Base-by-base conservation (phyloP, 2,888 invertebrate species). In the Stenotaenia linearis region DNA sequence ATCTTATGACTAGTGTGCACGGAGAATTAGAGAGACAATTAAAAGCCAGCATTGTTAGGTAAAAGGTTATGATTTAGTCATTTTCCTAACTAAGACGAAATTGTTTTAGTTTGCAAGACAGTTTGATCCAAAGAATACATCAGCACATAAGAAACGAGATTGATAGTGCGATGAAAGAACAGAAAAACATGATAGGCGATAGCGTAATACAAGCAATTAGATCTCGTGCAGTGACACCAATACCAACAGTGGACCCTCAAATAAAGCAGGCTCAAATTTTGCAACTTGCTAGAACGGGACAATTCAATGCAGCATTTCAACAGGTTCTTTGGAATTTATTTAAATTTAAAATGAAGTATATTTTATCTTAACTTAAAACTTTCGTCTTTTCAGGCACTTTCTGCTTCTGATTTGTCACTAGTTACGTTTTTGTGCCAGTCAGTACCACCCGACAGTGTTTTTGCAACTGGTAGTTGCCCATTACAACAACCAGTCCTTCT, bases 401-500 rank as follows among this genome's bases (percentile, higher is more conserved):
- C 90, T 79, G 96, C 95, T 15, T 93, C 94, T 40, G 97, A 98
- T 88, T 90, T 97, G 80, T 90, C 90, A 83, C 89, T 96, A 80
- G 95, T 98, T 78, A 91, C 96, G 86, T 91, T 91, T 82, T 92
- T 95, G 12, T 95, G 97, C 86, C 93, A 95, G 84, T 90, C 91
- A 81, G 94, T 95, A 23, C 93, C 95, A 84, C 93, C 94, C 0
- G 89, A 90, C 79, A 89, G 89, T 81, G 92, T 96, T 81, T 95
- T 97, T 87, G 87, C 87, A n/a, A n/a, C n/a, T n/a, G n/a, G n/a
- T n/a, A n/a, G n/a, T n/a, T 94, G 94, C 84, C 89, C 90, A 28
- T 90, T 97, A 80, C 92, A 92, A 83, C 97, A 97, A 86, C 94
- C 93, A 83, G 95, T 97, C 80, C 89, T 98, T 82, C 89, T 98